phyloP scores from a whole-genome alignment of 2,113 vertebrate species.

The Eleginops maclovinus region DNA sequence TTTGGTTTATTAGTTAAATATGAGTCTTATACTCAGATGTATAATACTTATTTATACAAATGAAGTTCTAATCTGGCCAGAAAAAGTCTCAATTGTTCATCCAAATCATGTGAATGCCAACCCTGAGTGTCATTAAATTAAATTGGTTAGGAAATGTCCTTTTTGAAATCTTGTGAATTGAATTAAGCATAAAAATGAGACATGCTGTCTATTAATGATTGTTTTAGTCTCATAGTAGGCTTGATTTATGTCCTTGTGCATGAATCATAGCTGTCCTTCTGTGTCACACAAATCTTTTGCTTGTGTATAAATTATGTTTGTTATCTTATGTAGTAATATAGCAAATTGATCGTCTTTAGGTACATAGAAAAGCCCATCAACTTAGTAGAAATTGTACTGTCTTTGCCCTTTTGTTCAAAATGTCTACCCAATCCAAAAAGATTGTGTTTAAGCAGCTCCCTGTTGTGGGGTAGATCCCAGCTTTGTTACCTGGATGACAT shows the following conservation, averaged over 20 bases:
- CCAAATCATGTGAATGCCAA: constrained; percentile 34
- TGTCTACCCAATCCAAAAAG: not conserved
- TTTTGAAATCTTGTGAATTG: not conserved
- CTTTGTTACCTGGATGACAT: constrained; percentile 20
- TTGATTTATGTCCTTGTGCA: constrained; percentile 8
- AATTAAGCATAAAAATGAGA: constrained; percentile 7
- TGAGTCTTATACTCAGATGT: not conserved
- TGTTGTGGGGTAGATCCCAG: constrained; percentile 29
- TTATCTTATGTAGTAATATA: not conserved
- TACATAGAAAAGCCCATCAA: not conserved
- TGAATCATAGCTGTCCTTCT: constrained; percentile 3
- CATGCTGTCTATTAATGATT: not conserved
- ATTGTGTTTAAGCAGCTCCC: constrained; percentile 19
- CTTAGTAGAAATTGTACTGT: not conserved
- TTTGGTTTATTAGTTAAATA: not conserved
- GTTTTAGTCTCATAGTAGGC: constrained; percentile 9
- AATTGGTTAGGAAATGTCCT: not conserved
- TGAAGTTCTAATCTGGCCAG: not conserved
- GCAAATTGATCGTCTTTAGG: not conserved
- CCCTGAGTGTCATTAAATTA: constrained; percentile 30
- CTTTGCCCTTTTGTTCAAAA: not conserved
- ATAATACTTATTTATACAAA: not conserved
- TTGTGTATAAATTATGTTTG: constrained; percentile 13
- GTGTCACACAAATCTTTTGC: not conserved
- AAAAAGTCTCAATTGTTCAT: not conserved